phyloP scores from a whole-genome alignment of 2,888 invertebrate genomes.

The Dysmachus trigonus region DNA sequence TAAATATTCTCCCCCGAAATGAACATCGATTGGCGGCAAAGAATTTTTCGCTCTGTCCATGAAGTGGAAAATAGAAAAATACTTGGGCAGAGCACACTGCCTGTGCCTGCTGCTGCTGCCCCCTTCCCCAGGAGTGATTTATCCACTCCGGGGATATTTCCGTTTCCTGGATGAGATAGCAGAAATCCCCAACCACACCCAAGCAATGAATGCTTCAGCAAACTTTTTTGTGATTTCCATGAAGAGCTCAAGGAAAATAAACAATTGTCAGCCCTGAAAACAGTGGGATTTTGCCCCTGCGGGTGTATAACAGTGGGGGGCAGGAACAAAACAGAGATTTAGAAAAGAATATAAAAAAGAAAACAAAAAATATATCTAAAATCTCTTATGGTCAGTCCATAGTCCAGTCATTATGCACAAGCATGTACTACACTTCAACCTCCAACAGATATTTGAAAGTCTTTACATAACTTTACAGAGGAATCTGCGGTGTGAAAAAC shows the following conservation, averaged over 20 bases:
- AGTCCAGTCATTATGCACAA: not conserved
- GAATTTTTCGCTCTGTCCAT: not conserved
- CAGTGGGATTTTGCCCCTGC: not conserved
- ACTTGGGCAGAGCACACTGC: not conserved
- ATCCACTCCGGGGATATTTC: not conserved
- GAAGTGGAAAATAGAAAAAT: not conserved
- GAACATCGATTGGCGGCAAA: not conserved
- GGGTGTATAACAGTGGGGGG: not conserved
- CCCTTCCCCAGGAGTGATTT: not conserved
- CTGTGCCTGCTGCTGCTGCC: not conserved
- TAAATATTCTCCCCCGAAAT: not conserved
- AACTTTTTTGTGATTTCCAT: not conserved
- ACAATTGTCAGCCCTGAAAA: not conserved
- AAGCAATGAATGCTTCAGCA: not conserved
- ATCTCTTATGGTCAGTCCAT: not conserved
- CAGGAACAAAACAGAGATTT: not conserved
- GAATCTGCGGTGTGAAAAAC: not conserved
- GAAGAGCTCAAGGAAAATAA: not conserved
- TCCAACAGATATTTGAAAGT: not conserved
- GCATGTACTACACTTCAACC: no score
- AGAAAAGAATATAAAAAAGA: no score
- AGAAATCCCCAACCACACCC: not conserved
- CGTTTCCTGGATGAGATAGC: not conserved
- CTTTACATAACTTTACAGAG: not conserved
- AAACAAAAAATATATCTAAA: no score